phyloP scores from a whole-genome alignment of 1,140 invertebrate species.

The Drosophila quadrilineata region DNA sequence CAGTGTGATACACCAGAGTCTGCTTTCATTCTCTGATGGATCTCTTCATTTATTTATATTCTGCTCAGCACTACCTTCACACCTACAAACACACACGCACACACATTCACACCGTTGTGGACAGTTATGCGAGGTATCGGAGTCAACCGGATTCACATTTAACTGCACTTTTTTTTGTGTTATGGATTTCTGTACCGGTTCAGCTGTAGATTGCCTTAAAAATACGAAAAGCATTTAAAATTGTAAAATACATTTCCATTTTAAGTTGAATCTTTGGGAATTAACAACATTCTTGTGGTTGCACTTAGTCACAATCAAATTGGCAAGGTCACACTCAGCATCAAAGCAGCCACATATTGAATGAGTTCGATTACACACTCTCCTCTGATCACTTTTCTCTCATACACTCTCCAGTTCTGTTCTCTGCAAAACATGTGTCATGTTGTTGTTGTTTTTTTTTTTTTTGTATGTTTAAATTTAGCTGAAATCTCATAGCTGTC shows the following conservation, averaged over 20 bases:
- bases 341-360: constrained; percentile 9
- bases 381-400: background rate
- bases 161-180: constrained; percentile 65
- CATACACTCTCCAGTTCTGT: background rate
- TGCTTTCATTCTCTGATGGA: constrained; percentile 21
- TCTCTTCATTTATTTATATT: constrained; percentile 12
- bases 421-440: background rate
- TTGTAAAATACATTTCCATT: constrained; percentile 39
- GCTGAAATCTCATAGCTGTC: constrained; percentile 21
- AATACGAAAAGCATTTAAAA: constrained; percentile 49
- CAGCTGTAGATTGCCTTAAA: constrained; percentile 46
- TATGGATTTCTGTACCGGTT: constrained; percentile 47
- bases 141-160: constrained; percentile 59
- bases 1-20: too few species aligned
- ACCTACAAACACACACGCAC: background rate
- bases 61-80: background rate
- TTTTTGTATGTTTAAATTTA: constrained; percentile 41
- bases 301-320: constrained; percentile 25
- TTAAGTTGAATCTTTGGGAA: constrained; percentile 35
- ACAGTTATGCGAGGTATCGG: background rate
- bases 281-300: constrained; percentile 67
- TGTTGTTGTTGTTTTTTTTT: background rate
- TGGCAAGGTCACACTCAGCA: constrained; percentile 39
- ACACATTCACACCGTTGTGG: background rate
- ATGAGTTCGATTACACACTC: background rate